These are phyloP conservation scores for Brachypteracias leptosomus DNA, from an alignment of 2,113 vertebrate genomes.

Conservation along the genomic window DNA sequence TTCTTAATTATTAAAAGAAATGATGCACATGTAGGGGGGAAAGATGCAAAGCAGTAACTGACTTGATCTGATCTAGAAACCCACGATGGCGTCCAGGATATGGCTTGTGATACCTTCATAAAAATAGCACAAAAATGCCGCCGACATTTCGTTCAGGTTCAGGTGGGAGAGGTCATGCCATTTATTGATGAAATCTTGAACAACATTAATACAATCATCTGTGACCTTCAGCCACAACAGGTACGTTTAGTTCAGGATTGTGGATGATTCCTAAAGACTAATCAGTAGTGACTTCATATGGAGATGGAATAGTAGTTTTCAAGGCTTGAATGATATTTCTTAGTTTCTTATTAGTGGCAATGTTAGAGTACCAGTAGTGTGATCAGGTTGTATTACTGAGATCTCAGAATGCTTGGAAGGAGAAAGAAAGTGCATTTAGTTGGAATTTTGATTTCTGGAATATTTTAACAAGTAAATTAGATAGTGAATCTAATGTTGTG, in stretches of 20 bases:
- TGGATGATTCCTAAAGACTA: neutral
- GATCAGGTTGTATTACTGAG: neutral
- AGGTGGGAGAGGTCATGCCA: constrained; percentile 99
- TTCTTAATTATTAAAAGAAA: no score
- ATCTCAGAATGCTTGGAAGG: neutral
- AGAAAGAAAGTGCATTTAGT: neutral
- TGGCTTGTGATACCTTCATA: constrained; percentile 99
- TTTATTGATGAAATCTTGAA: constrained; percentile 99
- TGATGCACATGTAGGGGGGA: rapidly evolving
- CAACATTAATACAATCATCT: constrained; percentile 99
- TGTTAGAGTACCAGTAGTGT: neutral
- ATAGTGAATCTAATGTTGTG: neutral
- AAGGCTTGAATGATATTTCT: neutral
- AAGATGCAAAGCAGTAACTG: neutral
- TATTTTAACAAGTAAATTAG: neutral
- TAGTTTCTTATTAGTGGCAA: neutral
- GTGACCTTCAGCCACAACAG: constrained; percentile 98
- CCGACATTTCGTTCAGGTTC: constrained; percentile 98
- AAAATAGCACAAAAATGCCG: constrained; percentile 99
- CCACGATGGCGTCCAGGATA: constrained; percentile 97
- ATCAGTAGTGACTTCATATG: neutral
- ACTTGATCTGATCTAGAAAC: constrained; percentile 83
- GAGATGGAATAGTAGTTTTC: neutral
- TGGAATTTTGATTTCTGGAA: neutral
- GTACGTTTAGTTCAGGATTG: constrained; percentile 48